Conservation (phyloP, 2,888 invertebrate species). For the Villa cingulata region DNA sequence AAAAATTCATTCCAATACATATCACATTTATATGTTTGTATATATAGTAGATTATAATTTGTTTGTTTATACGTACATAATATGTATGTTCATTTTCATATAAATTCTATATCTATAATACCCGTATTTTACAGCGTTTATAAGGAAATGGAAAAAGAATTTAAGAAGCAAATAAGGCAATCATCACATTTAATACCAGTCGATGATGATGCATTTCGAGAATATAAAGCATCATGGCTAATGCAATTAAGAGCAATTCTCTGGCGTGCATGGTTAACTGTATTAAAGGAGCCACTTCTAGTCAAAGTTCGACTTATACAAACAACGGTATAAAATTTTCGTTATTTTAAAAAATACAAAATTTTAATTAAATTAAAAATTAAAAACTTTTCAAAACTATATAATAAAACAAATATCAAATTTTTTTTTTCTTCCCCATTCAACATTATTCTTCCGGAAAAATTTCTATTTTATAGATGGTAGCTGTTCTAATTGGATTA, state of each 20-base stretch:
- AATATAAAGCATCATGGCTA: conserved; percentile 74
- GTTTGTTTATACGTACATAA: no score
- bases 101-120: no score
- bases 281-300: conserved; percentile 79
- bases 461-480: no score
- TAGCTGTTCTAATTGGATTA: conserved; percentile 72
- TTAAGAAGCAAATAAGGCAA: conserved; percentile 21
- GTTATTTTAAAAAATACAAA: no score
- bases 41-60: no score
- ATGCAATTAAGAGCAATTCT: conserved; percentile 79
- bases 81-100: neutral
- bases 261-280: conserved; percentile 81
- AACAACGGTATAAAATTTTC: conserved; percentile 57
- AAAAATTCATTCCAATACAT: no score
- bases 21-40: no score
- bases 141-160: conserved; percentile 28
- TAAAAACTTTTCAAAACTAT: no score
- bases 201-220: conserved; percentile 12
- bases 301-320: conserved; percentile 79
- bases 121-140: conserved; percentile 24
- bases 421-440: no score
- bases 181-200: conserved; percentile 14
- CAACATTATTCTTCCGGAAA: no score
- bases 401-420: no score
- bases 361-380: neutral